phyloP scores from a whole-genome alignment of 2,113 vertebrate genomes.

The Syngnathus floridae region DNA sequence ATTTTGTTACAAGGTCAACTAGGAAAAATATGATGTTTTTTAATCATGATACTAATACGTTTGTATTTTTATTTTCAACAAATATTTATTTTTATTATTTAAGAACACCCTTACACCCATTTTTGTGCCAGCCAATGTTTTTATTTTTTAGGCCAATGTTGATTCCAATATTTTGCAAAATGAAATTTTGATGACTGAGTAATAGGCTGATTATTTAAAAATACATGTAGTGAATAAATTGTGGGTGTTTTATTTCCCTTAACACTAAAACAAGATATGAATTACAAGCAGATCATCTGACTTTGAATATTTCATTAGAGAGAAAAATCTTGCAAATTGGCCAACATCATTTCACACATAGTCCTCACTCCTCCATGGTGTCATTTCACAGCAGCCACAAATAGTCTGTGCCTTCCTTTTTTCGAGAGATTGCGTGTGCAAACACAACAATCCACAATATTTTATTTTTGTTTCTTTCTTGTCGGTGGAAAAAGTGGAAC shows the following conservation, averaged over 20 bases:
- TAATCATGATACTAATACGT: not conserved
- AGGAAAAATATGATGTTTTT: not conserved
- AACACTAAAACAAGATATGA: not conserved
- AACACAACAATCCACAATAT: slow-evolving; percentile 35
- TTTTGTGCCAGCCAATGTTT: too few species aligned
- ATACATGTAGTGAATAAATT: too few species aligned
- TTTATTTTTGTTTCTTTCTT: slow-evolving; percentile 41
- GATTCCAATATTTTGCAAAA: too few species aligned
- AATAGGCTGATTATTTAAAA: too few species aligned
- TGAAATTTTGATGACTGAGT: too few species aligned
- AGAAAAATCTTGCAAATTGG: too few species aligned
- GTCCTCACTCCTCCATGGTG: slow-evolving; percentile 12
- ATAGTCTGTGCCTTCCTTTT: slow-evolving; percentile 33
- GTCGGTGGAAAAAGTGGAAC: slow-evolving; percentile 25
- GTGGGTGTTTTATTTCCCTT: too few species aligned
- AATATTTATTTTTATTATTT: not conserved
- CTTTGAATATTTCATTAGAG: too few species aligned
- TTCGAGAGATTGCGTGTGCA: slow-evolving; percentile 31
- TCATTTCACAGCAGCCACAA: slow-evolving; percentile 41
- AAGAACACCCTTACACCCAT: too few species aligned
- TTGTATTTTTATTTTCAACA: not conserved
- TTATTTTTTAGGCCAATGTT: too few species aligned
- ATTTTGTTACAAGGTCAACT: not conserved
- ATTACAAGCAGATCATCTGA: too few species aligned
- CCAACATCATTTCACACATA: not conserved